Conservation (phyloP, 2,888 invertebrate species). For the Trisateles emortualis region DNA sequence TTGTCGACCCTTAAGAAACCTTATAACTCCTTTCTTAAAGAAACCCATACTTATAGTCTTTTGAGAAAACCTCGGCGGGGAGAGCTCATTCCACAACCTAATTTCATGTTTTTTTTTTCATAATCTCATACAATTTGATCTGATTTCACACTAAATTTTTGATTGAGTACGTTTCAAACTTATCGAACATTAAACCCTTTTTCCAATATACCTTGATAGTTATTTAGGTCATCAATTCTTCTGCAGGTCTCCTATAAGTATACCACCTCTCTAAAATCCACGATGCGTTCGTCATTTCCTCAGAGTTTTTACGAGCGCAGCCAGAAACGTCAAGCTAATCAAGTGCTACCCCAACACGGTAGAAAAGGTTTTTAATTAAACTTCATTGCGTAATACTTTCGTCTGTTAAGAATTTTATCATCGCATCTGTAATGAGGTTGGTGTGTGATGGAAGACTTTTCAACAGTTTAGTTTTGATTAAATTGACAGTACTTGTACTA, state of each 20-base stretch:
- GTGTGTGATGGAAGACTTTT: slow-evolving; percentile 14
- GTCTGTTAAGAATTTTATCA: slow-evolving; percentile 59
- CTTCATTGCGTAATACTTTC: slow-evolving; percentile 68
- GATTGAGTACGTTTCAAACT: too few species aligned
- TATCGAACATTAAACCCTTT: too few species aligned
- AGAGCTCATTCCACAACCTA: too few species aligned
- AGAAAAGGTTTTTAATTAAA: slow-evolving; percentile 79
- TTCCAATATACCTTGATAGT: too few species aligned
- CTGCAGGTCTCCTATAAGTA: slow-evolving; percentile 16
- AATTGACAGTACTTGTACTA: not conserved
- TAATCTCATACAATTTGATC: too few species aligned
- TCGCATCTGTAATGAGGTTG: slow-evolving; percentile 33
- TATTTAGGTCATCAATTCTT: not conserved
- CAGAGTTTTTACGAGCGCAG: slow-evolving; percentile 65
- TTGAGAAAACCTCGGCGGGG: too few species aligned
- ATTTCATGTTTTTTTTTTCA: too few species aligned
- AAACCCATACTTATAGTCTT: too few species aligned
- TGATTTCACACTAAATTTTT: too few species aligned
- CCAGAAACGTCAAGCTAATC: slow-evolving; percentile 72
- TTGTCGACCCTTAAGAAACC: too few species aligned
- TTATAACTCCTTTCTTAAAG: too few species aligned
- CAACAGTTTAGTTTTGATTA: not conserved
- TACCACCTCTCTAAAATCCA: slow-evolving; percentile 32
- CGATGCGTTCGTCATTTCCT: slow-evolving; percentile 64
- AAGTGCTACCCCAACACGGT: slow-evolving; percentile 59